phyloP scores from a whole-genome alignment of 2,113 vertebrate species.

The Pygoscelis adeliae region DNA sequence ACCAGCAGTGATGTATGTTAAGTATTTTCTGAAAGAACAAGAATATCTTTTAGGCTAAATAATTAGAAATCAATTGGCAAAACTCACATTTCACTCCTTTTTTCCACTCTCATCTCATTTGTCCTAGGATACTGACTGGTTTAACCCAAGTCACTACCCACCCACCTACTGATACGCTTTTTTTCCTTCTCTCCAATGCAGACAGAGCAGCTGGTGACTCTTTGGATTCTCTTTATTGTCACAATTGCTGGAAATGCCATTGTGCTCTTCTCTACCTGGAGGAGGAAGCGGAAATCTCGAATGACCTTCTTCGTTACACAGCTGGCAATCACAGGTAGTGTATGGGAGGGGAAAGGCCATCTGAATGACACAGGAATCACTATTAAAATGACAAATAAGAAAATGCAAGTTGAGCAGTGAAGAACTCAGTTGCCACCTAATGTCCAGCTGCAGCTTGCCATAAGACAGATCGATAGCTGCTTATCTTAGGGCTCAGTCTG shows the following conservation, averaged over 20 bases:
- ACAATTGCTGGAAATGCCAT: slow-evolving; percentile 74
- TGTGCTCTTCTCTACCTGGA: slow-evolving; percentile 75
- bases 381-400: neutral
- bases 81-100: neutral
- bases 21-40: neutral
- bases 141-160: neutral
- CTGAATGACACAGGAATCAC: neutral
- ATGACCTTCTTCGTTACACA: slow-evolving; percentile 82
- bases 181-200: slow-evolving; percentile 22
- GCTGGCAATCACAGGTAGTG: slow-evolving; percentile 77
- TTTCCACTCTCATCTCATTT: neutral
- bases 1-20: neutral
- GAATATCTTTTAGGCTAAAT: neutral
- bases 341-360: neutral
- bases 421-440: neutral
- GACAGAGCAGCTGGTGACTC: slow-evolving; percentile 79
- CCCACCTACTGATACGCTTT: rapidly evolving
- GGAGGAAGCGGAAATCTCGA: slow-evolving; percentile 75
- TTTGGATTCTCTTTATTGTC: slow-evolving; percentile 78
- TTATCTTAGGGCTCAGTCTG: neutral
- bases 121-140: neutral
- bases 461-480: neutral
- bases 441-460: neutral
- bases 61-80: neutral
- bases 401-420: neutral